Base-by-base conservation (phyloP, 2,888 invertebrate species). In the Cephus runcator region DNA sequence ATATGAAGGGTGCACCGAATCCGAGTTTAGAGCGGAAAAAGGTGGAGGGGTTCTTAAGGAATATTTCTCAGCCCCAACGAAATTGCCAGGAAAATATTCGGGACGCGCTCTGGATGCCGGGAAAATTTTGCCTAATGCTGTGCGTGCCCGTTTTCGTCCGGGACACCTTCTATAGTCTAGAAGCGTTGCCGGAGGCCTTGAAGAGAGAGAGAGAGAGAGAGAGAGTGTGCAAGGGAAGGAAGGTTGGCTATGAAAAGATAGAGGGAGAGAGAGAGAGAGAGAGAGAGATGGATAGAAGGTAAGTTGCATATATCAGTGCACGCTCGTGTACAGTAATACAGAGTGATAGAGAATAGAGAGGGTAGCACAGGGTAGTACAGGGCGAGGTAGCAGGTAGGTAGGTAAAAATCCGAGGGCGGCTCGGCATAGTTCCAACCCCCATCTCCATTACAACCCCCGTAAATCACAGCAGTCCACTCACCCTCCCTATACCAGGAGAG, bases 361-460 rank as follows among this genome's bases (percentile, higher is more conserved):
- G 23, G 6, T 56, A 56, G 23, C 56, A 56, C 56, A 56, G 56
- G 56, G 15, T 56, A 56, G 56, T 56, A 56, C 56, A 56, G 1
- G 12, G 1, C 4, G 36, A 40, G 23, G 23, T 56, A 56, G 23
- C 56, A 15, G 56, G 56, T 9, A 56, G 56, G 23, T 23, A 23
- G 56, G 23, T 56, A 56, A 56, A 56, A 56, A 56, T 56, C 56
- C 23, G 23, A 56, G 56, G 6, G 9, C 23, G 56, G 56, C 56
- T 23, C 56, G 56, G 56, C 56, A 56, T 56, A 56, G 56, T 56
- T 56, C 9, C 56, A 71, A 33, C 74, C 74, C 74, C 36, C 77
- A 80, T 83, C 81, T 82, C 84, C 81, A 79, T 84, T 84, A 83
- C 84, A 81, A 81, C 82, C 76, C 76, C 81, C 83, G 85, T 87